Evolutionary conservation across 2,797 vertebrate species (phyloP), one percentile per base, ranked within the genome.

Genomic region (Pseudochaenichthys georgianus): DNA sequence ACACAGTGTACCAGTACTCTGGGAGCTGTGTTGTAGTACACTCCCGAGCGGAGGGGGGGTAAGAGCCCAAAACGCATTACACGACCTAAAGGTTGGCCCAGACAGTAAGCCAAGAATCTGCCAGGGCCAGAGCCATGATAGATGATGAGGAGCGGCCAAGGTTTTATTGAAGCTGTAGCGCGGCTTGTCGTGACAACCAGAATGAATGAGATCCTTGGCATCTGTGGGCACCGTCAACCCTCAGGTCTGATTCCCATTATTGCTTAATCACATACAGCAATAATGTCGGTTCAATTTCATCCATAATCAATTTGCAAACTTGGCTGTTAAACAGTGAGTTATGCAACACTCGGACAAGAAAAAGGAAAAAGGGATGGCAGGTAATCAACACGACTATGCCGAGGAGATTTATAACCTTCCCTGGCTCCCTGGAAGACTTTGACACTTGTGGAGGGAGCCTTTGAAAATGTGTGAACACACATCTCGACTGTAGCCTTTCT

Each of bases 301-400:
- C 64, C 58, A 7, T 88, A 78, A 87, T 92, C 88, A 88, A 83
- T 91, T 92, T 88, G 74, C 46, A 71, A 81, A 82, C 78, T 65
- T 69, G 75, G 81, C 85, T 67, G 78, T 85, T 89, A 78, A 77
- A 86, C 63, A 52, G 87, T 79, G 88, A 90, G 81, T 91, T 85
- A 92, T 83, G 78, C 75, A 83, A 84, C 71, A 64, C 64, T 73
- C 38, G 59, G 64, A 69, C 47, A 42, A 42, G 15, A 5, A 28
- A 28, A 28, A 28, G 54, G 53, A 62, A 47, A 46, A 73, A 69
- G 16, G 16, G 66, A 75, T 59, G 78, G 72, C 7, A 50, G 70
- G 78, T 74, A 68, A 87, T 89, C 86, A 82, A 78, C 78, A 43
- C 9, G 13, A 70, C 63, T 5, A 13, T 16, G 66, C 61, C 0